These are phyloP conservation scores for Trilocha varians DNA, from an alignment of 2,888 invertebrate species.

Conservation along the genomic window DNA sequence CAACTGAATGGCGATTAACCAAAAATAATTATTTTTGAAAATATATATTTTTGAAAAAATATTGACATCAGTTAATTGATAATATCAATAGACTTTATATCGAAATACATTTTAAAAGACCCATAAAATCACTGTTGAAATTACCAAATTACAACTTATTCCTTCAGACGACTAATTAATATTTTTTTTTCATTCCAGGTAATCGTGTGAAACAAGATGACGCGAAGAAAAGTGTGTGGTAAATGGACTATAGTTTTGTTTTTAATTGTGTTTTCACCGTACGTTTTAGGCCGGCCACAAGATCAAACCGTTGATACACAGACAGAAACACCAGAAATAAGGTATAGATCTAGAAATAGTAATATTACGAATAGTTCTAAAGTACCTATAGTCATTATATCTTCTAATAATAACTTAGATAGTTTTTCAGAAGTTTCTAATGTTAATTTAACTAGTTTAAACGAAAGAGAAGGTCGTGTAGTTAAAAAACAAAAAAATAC, in stretches of 20 bases:
- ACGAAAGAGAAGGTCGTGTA: slow-evolving; percentile 10
- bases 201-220: slow-evolving; percentile 42
- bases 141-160: no score
- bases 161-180: slow-evolving; percentile 6
- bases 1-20: no score
- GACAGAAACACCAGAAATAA: slow-evolving; percentile 44
- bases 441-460: slow-evolving; percentile 7
- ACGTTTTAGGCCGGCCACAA: slow-evolving; percentile 52
- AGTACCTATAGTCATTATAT: slow-evolving; percentile 30
- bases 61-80: no score
- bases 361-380: slow-evolving; percentile 22
- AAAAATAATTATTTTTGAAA: no score
- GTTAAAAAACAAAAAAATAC: slow-evolving; percentile 1
- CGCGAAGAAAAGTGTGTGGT: slow-evolving; percentile 54
- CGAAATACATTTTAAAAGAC: no score
- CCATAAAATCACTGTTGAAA: no score
- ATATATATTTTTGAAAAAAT: no score
- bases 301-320: slow-evolving; percentile 27
- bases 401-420: slow-evolving; percentile 15
- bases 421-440: slow-evolving; percentile 4
- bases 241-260: slow-evolving; percentile 64
- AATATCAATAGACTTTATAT: no score
- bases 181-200: slow-evolving; percentile 51
- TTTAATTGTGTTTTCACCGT: slow-evolving; percentile 45
- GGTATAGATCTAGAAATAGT: slow-evolving; percentile 50